A percentile compares a stretch with the other conserved stretches of the same genome.
These are phyloP conservation scores for Oncorhynchus masou DNA, from an alignment of 2,113 vertebrate genomes.

Conservation along the genomic window DNA sequence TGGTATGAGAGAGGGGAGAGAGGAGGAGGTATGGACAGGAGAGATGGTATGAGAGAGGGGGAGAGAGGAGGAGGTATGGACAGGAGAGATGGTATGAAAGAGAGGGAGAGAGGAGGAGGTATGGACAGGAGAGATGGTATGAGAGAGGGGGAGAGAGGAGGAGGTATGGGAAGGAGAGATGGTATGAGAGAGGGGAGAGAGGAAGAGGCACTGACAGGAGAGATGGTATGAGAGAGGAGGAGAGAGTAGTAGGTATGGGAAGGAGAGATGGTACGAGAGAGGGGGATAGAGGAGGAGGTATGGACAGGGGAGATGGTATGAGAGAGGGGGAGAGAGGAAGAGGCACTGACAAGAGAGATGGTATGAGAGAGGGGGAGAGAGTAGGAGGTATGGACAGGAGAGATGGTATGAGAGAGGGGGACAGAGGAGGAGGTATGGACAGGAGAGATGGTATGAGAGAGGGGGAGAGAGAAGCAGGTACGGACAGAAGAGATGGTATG, in stretches of 20 bases:
- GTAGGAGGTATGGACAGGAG: background rate
- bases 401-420: background rate
- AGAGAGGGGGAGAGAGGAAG: background rate
- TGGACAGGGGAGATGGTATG: background rate
- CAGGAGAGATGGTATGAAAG: background rate
- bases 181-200: no score
- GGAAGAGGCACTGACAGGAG: no score
- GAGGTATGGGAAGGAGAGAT: background rate
- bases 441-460: background rate
- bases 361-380: background rate
- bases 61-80: no score
- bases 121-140: background rate
- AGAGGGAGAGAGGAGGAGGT: no score
- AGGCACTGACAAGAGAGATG: background rate
- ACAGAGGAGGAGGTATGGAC: background rate
- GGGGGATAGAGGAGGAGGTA: background rate
- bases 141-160: no score
- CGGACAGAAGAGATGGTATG: no score
- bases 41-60: no score
- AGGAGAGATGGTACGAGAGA: no score
- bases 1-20: no score
- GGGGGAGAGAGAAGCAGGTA: constrained; percentile 6
- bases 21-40: no score
- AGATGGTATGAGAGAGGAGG: no score
- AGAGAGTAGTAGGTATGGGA: no score